Evolutionary conservation across 2,888 invertebrate species (phyloP), one percentile per base, ranked within the genome.

Genomic region (Nephrotoma appendiculata): DNA sequence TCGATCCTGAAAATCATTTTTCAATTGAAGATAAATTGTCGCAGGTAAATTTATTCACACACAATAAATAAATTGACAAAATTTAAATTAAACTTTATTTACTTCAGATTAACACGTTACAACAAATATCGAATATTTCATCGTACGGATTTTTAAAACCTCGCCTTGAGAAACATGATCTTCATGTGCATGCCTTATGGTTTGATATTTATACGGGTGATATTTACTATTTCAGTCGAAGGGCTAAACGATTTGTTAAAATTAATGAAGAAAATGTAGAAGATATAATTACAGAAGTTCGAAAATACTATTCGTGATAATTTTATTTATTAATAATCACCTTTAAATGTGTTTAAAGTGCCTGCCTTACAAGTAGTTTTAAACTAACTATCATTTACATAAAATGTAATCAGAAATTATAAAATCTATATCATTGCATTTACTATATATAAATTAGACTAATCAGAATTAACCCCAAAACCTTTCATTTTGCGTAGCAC

Each of bases 161-260:
- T 88, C 94, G 97, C 1, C 92, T 98, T 15, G 95, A 96, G 90
- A 94, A 94, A 83, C 95, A 97, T 89, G 95, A 97, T 90, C 93
- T 98, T 83, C 96, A 97, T 89, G 96, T 98, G 88, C 98, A 98
- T 90, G 99, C 98, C 0, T 92, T 99, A 57, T 99, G 99, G 99
- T 98, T 99, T 91, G 99, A 99, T 91, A 97, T 99, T 90, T 98
- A 98, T 90, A 97, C 98, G 0, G 99, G 98, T 0, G 98, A 98
- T 91, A 96, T 99, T 89, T 98, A 97, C 91, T 97, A 97, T 91
- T 99, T 99, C 90, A 98, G 98, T 90, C 94, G 98, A 89, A 94
- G 95, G 43, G 94, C 95, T 83, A 98, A 98, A 91, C 92, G 93
- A 87, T 99, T 98, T 91, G 93, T 98, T 15, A 94, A 96, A 88